Evolutionary conservation across 30 jellyfish, hydroid and myxozoan genomes (phyloP).

Genomic region (Sanderia malayensis): DNA sequence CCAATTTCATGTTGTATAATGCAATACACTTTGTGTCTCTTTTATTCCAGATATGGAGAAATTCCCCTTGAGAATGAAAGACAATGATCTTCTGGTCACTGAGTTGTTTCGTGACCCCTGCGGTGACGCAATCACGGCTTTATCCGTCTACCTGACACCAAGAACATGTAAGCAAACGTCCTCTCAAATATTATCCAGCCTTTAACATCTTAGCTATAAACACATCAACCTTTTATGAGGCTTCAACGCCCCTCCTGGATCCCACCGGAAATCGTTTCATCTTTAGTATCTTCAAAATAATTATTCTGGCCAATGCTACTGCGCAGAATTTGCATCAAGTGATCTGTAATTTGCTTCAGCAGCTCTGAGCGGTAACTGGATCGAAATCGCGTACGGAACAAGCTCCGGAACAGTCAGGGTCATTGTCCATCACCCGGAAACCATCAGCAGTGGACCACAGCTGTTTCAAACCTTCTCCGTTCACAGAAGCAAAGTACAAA

Average conservation of each 20-base stretch:
- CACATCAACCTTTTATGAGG: too few relatives aligned
- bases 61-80: constrained; percentile 96
- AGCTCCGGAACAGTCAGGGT: constrained; percentile 93
- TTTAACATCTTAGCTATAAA: too few relatives aligned
- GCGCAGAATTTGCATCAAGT: too few relatives aligned
- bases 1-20: too few relatives aligned
- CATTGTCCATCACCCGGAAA: constrained; percentile 97
- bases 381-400: constrained; percentile 98
- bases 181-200: not conserved
- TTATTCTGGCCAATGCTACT: too few relatives aligned
- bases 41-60: constrained; percentile 85
- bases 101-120: constrained; percentile 90
- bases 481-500: constrained; percentile 78
- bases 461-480: constrained; percentile 89
- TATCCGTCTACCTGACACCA: constrained; percentile 94
- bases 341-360: not conserved
- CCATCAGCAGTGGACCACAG: constrained; percentile 96
- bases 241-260: too few relatives aligned
- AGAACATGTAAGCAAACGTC: constrained; percentile 72
- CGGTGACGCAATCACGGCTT: constrained; percentile 95
- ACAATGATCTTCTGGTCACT: constrained; percentile 93
- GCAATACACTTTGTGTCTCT: too few relatives aligned
- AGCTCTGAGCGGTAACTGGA: constrained; percentile 94
- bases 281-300: too few relatives aligned
- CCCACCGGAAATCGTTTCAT: too few relatives aligned